Base-by-base conservation (phyloP, 2,888 invertebrate species). In the Pristionchus mayeri region DNA sequence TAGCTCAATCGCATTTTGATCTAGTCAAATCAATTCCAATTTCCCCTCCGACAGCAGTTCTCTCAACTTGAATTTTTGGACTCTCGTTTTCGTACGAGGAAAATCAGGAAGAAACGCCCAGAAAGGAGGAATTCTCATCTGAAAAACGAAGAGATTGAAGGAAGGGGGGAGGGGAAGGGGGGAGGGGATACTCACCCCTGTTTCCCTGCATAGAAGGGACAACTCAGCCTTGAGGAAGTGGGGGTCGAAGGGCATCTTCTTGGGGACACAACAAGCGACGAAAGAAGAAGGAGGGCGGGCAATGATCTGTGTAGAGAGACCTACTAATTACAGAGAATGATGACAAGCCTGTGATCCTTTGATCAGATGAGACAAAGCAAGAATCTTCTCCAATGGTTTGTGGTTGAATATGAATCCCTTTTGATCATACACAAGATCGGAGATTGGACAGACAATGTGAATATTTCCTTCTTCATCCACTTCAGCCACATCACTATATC, bases 261-360 rank as follows among this genome's bases (percentile, higher is more conserved):
- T 79, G 16, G 79, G 79, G 4, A 79, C 82, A 48, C 82, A 82
- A 60, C 60, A 40, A 44, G 82, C 82, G 6, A 63, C 63, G 48
- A 82, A 48, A 13, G 82, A 50, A 24, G 18, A 21, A 0, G 54
- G 54, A 30, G 34, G 80, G 54, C 11, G 54, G 3, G 34, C 9
- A 7, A 37, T 80, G 48, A 48, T 4, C 24, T 79, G 18, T 3
- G 34, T 27, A 54, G 52, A 48, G 16, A 27, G n/a, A 79, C 44
- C 44, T 4, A 79, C 16, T 21, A 52, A 60, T 60, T 18, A 40
- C 4, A n/a, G n/a, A n/a, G n/a, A n/a, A n/a, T n/a, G n/a, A n/a
- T n/a, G n/a, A n/a, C 78, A 30, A 44, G 63, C 82, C 63, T 82
- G 82, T 27, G 63, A 60, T 63, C 82, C 82, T 44, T 82, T 82